These are phyloP conservation scores for Tinamus major DNA, from an alignment of 2,797 vertebrate species.

Conservation along the genomic window DNA sequence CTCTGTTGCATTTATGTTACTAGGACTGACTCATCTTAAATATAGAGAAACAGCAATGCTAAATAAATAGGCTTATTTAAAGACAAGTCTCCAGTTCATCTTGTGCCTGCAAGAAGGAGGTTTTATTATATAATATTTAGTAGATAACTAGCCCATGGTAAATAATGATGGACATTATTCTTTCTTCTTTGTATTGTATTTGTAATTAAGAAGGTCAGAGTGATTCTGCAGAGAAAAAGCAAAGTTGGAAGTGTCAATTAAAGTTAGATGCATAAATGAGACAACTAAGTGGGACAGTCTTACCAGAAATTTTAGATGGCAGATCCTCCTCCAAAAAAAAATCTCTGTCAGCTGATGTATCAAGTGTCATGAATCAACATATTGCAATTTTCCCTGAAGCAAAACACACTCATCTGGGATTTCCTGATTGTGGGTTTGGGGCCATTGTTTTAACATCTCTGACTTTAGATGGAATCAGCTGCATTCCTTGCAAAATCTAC, in stretches of 20 bases:
- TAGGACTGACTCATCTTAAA: constrained; percentile 5
- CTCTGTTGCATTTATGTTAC: not conserved
- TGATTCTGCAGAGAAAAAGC: not conserved
- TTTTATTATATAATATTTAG: not conserved
- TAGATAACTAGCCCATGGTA: not conserved
- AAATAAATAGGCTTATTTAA: not conserved
- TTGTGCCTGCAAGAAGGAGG: not conserved
- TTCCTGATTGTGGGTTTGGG: not conserved
- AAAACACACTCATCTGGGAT: not conserved
- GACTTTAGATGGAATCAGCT: not conserved
- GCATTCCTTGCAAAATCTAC: not conserved
- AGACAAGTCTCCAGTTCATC: not conserved
- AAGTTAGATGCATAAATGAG: not conserved
- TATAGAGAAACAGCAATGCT: not conserved
- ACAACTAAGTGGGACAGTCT: not conserved
- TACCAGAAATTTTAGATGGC: not conserved
- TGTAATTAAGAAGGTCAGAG: not conserved
- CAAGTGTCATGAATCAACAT: not conserved
- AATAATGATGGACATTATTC: not conserved
- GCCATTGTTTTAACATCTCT: not conserved
- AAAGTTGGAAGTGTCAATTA: not conserved
- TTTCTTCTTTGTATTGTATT: not conserved
- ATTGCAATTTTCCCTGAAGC: not conserved
- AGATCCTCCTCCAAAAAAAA: not conserved
- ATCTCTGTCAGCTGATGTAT: not conserved